Evolutionary conservation across 2,113 vertebrate genomes (phyloP), one percentile per base, ranked within the genome.

Genomic region (Aegithalos caudatus): DNA sequence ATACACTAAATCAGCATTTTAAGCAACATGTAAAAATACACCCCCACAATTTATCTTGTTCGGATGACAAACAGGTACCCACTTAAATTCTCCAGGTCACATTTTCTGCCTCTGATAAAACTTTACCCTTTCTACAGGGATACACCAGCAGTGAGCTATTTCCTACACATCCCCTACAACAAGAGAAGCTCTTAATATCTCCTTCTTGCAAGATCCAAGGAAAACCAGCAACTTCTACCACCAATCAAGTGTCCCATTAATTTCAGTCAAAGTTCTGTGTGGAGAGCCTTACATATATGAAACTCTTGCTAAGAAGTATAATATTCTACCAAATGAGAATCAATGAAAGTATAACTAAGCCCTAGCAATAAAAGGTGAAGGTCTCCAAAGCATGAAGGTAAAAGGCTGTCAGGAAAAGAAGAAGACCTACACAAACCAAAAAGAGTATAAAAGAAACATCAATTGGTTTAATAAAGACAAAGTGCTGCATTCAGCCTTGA

Each of bases 391-490:
- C 11, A 42, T 27, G 29, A 77, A 80, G 21, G 45, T 57, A 86
- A 83, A 86, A 62, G 12, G 6, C 11, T 67, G 13, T 56, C 72
- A 86, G 19, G 23, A 77, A 50, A 77, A 81, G 16, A 88, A 6
- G 10, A 92, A 92, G 89, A 79, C 5, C 38, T 90, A 62, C 60
- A 81, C 29, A 78, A 66, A 77, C 9, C 3, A 1, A 76, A 58
- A 77, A 58, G 12, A 42, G 42, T 28, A 50, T 78, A 86, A 84
- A 89, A 84, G 51, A 89, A 91, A 42, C 24, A 95, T 71, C 83
- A 78, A 8, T 35, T 74, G 71, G 53, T 82, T 81, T 89, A 78
- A 84, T 67, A 56, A 86, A 87, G 64, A 90, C 31, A 24, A 94
- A 90, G 17, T 13, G 35, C 4, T 66, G 31, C 38, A 58, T 83